phyloP scores from a whole-genome alignment of 2,113 vertebrate species.

The Gila orcuttii region DNA sequence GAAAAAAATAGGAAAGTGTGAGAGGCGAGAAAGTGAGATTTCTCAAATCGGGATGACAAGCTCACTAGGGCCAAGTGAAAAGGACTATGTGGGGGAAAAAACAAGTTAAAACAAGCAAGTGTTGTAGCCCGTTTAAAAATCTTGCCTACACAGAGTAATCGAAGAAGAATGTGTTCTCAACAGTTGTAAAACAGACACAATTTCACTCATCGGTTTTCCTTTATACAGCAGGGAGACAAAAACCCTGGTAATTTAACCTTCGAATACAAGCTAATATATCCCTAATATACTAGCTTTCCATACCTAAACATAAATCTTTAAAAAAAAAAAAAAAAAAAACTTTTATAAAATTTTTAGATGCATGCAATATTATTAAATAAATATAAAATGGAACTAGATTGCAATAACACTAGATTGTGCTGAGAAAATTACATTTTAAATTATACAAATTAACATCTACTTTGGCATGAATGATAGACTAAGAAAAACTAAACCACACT shows the following conservation, averaged over 20 bases:
- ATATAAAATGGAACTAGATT: neutral
- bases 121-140: slow-evolving; percentile 11
- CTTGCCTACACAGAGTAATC: neutral
- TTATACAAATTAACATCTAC: neutral
- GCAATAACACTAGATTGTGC: no score
- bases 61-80: neutral
- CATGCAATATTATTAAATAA: no score
- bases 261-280: neutral
- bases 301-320: neutral
- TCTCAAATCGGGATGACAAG: slow-evolving; percentile 30
- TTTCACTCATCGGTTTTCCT: slow-evolving; percentile 1
- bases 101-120: slow-evolving; percentile 34
- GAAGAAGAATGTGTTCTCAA: slow-evolving; percentile 35
- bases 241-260: neutral
- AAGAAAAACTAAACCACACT: neutral
- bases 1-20: slow-evolving; percentile 10
- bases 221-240: neutral
- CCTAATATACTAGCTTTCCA: neutral
- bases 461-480: neutral
- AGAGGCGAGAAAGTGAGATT: slow-evolving; percentile 34
- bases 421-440: neutral
- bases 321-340: no score
- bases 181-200: neutral
- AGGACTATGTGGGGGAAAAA: neutral
- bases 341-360: neutral